Evolutionary conservation across 2,113 vertebrate genomes (phyloP).

Genomic region (Scopus umbretta): DNA sequence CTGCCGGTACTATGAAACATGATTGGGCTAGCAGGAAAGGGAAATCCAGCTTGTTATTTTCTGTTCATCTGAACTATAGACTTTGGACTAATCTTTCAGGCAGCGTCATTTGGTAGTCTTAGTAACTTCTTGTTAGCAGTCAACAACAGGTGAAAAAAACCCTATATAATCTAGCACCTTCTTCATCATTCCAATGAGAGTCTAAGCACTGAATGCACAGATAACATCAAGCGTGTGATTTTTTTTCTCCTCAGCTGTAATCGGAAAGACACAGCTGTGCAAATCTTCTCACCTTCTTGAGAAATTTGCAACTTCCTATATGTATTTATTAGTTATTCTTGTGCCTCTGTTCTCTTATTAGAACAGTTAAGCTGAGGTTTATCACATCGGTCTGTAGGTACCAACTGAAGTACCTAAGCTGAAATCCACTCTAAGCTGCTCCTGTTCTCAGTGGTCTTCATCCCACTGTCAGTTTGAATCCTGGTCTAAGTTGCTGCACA

Average conservation of each 20-base stretch:
- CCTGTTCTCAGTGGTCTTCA: neutral
- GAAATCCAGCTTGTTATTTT: neutral
- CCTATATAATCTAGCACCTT: neutral
- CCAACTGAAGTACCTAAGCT: neutral
- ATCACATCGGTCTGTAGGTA: neutral
- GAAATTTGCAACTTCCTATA: neutral
- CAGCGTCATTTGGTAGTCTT: neutral
- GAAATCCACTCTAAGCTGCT: neutral
- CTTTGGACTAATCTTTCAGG: neutral
- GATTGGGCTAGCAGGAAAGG: neutral
- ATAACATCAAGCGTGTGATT: accelerated
- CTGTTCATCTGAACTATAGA: neutral
- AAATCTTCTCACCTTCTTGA: neutral
- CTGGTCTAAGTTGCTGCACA: neutral
- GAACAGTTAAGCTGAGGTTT: neutral
- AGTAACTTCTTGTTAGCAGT: neutral
- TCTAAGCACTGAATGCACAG: neutral
- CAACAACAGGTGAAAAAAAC: neutral
- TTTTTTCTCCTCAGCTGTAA: neutral
- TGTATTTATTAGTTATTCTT: neutral
- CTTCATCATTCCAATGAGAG: neutral
- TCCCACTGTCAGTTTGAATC: neutral
- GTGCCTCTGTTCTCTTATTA: neutral
- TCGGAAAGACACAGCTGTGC: neutral
- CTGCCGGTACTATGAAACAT: neutral